These are phyloP conservation scores for Caenorhabditis japonica DNA, from an alignment of 2,888 invertebrate genomes.

Conservation along the genomic window DNA sequence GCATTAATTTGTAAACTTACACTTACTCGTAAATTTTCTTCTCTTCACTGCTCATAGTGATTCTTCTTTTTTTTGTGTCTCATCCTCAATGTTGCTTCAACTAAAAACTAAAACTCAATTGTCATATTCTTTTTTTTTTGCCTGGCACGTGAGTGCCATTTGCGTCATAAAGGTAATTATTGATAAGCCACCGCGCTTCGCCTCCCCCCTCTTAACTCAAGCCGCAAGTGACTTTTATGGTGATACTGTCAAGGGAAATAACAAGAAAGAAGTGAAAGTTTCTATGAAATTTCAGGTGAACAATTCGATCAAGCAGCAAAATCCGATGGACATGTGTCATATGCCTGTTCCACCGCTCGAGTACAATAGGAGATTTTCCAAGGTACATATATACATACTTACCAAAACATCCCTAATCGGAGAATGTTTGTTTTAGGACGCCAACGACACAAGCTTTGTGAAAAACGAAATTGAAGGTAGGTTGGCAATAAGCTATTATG, in stretches of 20 bases:
- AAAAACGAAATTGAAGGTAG: conserved; percentile 51
- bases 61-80: background rate
- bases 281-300: conserved; percentile 35
- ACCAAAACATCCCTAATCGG: background rate
- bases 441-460: conserved; percentile 29
- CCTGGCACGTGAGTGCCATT: conserved; percentile 41
- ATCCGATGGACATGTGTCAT: conserved; percentile 28
- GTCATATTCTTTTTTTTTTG: conserved; percentile 15
- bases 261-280: conserved; percentile 30
- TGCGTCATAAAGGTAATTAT: conserved; percentile 37
- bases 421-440: conserved; percentile 9
- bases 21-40: too few relatives aligned
- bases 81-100: conserved; percentile 4
- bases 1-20: too few relatives aligned
- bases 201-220: too few relatives aligned
- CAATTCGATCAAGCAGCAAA: conserved; percentile 19
- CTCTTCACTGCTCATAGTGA: too few relatives aligned
- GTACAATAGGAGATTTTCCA: conserved; percentile 41
- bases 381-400: conserved; percentile 1
- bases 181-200: conserved; percentile 26
- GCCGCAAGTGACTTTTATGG: conserved; percentile 25
- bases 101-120: too few relatives aligned
- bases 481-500: too few relatives aligned
- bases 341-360: conserved; percentile 34
- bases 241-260: conserved; percentile 2